These are phyloP conservation scores for Bettongia penicillata DNA, from an alignment of 2,113 vertebrate species.

Conservation along the genomic window DNA sequence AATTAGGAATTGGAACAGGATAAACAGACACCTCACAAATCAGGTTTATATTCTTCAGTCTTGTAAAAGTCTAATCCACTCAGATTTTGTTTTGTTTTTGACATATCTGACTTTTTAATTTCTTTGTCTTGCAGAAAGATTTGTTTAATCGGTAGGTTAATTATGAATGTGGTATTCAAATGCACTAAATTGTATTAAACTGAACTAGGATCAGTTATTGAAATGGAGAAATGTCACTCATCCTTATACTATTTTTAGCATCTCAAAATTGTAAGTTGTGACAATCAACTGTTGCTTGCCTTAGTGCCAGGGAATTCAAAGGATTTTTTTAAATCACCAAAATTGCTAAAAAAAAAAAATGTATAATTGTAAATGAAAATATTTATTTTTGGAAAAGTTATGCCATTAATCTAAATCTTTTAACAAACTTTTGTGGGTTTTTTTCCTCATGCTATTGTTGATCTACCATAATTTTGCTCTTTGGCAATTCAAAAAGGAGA, in stretches of 20 bases:
- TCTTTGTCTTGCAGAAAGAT: constrained; percentile 21
- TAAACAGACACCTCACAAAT: background rate
- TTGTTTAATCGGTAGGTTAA: background rate
- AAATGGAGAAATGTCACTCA: constrained; percentile 57
- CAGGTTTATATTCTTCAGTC: background rate
- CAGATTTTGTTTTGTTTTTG: constrained; percentile 35
- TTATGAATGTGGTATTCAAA: constrained; percentile 48
- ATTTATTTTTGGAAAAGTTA: constrained; percentile 50
- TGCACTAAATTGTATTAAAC: constrained; percentile 59
- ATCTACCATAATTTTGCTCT: constrained; percentile 21
- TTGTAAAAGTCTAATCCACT: background rate
- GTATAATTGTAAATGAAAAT: constrained; percentile 62
- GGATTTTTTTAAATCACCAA: constrained; percentile 13
- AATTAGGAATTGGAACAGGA: fast-evolving
- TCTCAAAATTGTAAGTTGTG: constrained; percentile 65
- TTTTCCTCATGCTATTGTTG: background rate
- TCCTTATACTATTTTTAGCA: constrained; percentile 58
- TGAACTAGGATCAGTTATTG: constrained; percentile 65
- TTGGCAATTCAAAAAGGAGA: constrained; percentile 61
- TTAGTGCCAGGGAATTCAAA: background rate
- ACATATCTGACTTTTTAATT: background rate
- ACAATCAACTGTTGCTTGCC: constrained; percentile 64
- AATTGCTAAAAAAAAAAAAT: constrained; percentile 62
- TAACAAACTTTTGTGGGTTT: constrained; percentile 17
- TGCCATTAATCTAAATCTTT: background rate